phyloP scores from a whole-genome alignment of 1,140 invertebrate species.

The Anastatus disparis region DNA sequence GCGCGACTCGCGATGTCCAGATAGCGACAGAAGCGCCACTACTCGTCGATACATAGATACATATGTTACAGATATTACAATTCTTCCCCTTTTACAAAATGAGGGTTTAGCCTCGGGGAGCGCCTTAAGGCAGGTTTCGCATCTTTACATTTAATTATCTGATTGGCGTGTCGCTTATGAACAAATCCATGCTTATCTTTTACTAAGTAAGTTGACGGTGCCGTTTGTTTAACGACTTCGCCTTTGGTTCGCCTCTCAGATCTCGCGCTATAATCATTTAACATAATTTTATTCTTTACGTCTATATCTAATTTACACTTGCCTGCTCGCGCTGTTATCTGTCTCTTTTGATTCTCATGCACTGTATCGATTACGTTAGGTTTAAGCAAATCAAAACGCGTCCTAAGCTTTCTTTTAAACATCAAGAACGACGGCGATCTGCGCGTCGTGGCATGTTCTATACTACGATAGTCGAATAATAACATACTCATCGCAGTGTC shows the following conservation, averaged over 20 bases:
- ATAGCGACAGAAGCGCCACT: no score
- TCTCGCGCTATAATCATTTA: background rate
- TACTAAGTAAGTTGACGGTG: background rate
- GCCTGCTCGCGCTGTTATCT: background rate
- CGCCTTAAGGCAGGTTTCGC: no score
- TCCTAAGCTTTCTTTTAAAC: conserved; percentile 22
- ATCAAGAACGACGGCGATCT: conserved; percentile 18
- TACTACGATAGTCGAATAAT: no score
- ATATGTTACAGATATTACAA: no score
- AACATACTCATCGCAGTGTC: no score
- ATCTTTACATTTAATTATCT: background rate
- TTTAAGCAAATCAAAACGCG: conserved; percentile 21
- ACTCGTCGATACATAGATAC: no score
- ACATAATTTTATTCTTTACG: background rate
- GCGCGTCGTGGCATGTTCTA: conserved; percentile 21
- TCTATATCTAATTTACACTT: background rate
- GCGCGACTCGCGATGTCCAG: no score
- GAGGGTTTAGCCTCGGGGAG: background rate
- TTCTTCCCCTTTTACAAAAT: background rate
- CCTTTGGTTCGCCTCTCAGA: background rate
- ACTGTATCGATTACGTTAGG: background rate
- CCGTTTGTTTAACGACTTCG: background rate
- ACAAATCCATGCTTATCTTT: background rate
- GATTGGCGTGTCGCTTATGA: background rate
- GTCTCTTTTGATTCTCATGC: no score